Base-by-base conservation (phyloP, 2,888 invertebrate genomes). In the Anagyrus pseudococci region DNA sequence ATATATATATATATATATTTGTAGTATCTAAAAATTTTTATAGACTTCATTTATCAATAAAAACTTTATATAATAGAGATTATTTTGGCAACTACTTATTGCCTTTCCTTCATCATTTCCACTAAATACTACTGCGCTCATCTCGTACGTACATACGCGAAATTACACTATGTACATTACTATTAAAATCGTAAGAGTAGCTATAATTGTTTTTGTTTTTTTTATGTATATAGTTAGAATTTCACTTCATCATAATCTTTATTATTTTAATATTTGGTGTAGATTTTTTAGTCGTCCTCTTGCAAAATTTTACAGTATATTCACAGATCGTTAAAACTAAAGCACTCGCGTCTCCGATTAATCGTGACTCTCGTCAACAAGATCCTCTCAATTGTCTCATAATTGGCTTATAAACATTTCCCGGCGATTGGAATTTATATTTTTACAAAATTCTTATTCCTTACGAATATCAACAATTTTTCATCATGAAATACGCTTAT, bases 121-220 rank as follows among this genome's bases (percentile, higher is more conserved):
- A 25, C 46, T 40, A 55, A 43, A 23, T 41, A 40, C 60, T 57
- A 41, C 48, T 49, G 44, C 20, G 26, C 13, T 29, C 10, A 29
- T 29, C 59, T 53, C 25, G 17, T 40, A 17, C 40, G 17, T 37
- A 54, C 49, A 62, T 60, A 25, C 57, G 43, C 53, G 56, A 66
- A 66, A 66, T 66, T 62, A 62, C 62, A 62, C 25, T 66, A 66
- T 66, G 43, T 66, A 63, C 63, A 66, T 8, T n/a, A n/a, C n/a
- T n/a, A 37, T 44, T 17, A n/a, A 48, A 48, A n/a, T 7, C 48
- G 3, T 25, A 29, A 4, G 4, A 4, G 10, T 29, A 7, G 10
- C 29, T 10, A 29, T 10, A 10, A 7, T 7, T 10, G 29, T 10
- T 29, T 7, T 7, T 29, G 29, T 29, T 29, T 29, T 10, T 29